Percentiles rank a stretch among this genome's conserved stretches.
Evolutionary conservation across 2,797 vertebrate genomes (phyloP).

Genomic region (Channa striata): DNA sequence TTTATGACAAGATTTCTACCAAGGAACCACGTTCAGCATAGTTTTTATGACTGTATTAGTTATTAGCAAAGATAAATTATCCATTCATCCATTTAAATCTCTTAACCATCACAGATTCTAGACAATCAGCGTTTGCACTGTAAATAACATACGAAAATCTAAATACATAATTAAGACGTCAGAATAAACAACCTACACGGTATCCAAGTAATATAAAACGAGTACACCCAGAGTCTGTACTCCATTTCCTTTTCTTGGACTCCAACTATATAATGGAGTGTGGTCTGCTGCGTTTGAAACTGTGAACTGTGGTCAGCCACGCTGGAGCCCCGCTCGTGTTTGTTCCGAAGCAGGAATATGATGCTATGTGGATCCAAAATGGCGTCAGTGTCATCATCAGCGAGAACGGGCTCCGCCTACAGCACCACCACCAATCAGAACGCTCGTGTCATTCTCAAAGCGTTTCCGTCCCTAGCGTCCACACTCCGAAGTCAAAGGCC

Average conservation of each 20-base stretch:
- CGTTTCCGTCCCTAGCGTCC: constrained; percentile 74
- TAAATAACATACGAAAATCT: background rate
- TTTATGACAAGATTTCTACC: background rate
- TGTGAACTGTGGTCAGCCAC: constrained; percentile 58
- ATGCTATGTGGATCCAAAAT: constrained; percentile 77
- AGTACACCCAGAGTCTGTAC: constrained; percentile 62
- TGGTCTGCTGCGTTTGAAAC: constrained; percentile 67
- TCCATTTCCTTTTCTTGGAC: constrained; percentile 80
- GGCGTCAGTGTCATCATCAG: constrained; percentile 71
- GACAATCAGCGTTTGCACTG: background rate
- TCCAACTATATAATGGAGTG: constrained; percentile 78
- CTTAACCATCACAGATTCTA: background rate
- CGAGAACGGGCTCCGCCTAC: constrained; percentile 69
- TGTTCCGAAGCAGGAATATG: background rate
- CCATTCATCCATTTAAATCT: background rate
- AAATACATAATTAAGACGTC: background rate
- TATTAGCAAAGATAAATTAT: background rate
- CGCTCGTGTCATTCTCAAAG: constrained; percentile 61
- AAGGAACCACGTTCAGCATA: fast-evolving
- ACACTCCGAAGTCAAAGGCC: constrained; percentile 84
- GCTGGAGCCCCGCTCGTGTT: constrained; percentile 44
- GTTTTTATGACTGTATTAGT: background rate
- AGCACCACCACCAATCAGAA: constrained; percentile 70
- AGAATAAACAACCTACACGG: background rate
- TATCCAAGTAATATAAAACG: constrained; percentile 17